Conservation (phyloP, 2,113 vertebrate species). For the Cathartes aura region DNA sequence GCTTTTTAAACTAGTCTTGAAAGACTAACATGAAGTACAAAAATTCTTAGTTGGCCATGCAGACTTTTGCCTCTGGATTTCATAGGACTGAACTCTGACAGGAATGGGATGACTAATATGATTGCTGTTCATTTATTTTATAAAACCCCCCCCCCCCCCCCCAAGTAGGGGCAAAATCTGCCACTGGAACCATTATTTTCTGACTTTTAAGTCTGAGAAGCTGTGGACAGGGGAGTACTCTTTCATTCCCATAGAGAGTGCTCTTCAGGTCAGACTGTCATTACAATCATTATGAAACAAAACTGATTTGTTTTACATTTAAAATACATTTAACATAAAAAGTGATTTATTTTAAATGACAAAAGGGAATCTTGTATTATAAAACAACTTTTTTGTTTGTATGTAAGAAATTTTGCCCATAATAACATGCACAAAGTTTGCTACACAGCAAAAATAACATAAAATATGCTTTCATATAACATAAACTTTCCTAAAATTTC, state of each 20-base stretch:
- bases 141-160: too few relatives aligned
- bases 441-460: not conserved
- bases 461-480: not conserved
- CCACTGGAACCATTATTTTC: not conserved
- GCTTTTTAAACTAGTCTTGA: not conserved
- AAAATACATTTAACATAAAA: not conserved
- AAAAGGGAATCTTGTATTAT: not conserved
- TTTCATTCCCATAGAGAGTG: not conserved
- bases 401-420: not conserved
- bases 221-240: not conserved
- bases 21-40: not conserved
- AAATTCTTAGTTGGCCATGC: not conserved
- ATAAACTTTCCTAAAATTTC: not conserved
- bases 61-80: not conserved
- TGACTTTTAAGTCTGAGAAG: not conserved
- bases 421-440: not conserved
- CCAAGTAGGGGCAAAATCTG: not conserved
- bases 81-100: not conserved
- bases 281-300: not conserved
- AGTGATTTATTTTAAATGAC: not conserved
- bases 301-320: not conserved
- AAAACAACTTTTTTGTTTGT: not conserved
- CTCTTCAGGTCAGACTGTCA: not conserved
- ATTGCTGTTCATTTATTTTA: not conserved
- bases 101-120: not conserved